Conservation (phyloP, 2,113 vertebrate species). For the Pycnonotus jocosus region DNA sequence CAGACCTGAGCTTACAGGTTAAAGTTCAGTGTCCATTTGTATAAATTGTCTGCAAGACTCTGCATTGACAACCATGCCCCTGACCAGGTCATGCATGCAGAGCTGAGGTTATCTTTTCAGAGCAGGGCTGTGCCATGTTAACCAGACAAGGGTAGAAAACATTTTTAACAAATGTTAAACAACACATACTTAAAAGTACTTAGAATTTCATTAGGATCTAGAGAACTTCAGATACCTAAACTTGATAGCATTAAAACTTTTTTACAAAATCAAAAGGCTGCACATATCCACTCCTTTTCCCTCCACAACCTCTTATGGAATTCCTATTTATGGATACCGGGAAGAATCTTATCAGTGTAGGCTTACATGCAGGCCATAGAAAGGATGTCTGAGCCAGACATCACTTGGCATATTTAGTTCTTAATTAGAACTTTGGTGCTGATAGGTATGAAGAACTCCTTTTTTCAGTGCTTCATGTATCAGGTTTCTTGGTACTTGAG, state of each 20-base stretch:
- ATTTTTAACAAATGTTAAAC: not conserved
- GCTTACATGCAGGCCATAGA: not conserved
- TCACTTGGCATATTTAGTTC: not conserved
- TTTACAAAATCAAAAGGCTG: not conserved
- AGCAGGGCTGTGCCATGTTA: not conserved
- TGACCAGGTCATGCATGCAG: not conserved
- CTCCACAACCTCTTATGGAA: not conserved
- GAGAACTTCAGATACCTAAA: not conserved
- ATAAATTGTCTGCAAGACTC: not conserved
- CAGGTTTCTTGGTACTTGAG: not conserved
- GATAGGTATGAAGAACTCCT: not conserved
- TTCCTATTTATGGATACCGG: not conserved
- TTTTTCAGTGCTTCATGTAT: not conserved
- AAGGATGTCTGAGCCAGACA: not conserved
- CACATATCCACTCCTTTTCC: not conserved
- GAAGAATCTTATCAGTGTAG: not conserved
- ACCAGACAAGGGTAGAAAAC: not conserved
- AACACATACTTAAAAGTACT: not conserved
- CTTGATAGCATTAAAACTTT: not conserved
- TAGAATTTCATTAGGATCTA: not conserved
- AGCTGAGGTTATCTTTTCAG: not conserved
- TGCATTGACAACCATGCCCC: rapidly evolving
- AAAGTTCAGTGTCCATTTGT: not conserved
- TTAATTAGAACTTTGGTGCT: not conserved
- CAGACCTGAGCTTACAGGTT: not conserved